A percentile compares a stretch with the other conserved stretches of the same genome.
phyloP scores from a whole-genome alignment of 2,797 vertebrate species.

The Halcyon leucocephala region DNA sequence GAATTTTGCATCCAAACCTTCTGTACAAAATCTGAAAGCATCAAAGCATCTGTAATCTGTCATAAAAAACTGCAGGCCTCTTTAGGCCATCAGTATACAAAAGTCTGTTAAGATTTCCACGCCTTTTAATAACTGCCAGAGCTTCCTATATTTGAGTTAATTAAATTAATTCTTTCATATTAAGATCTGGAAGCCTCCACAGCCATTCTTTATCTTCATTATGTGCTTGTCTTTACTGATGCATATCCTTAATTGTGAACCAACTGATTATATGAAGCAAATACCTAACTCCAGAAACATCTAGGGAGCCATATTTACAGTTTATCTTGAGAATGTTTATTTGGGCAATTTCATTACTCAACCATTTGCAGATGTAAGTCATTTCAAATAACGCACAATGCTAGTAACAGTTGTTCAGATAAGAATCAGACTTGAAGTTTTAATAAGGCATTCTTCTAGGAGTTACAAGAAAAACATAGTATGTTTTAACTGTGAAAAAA shows the following conservation, averaged over 20 bases:
- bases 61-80: neutral
- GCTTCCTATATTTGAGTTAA: slow-evolving; percentile 39
- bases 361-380: neutral
- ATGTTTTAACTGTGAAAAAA: neutral
- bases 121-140: slow-evolving; percentile 41
- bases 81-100: neutral
- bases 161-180: slow-evolving; percentile 51
- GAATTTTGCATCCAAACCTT: neutral
- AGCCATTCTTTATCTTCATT: slow-evolving; percentile 52
- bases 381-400: neutral
- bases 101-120: slow-evolving; percentile 14
- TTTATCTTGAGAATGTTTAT: neutral
- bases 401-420: neutral
- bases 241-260: slow-evolving; percentile 11
- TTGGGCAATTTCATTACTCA: neutral
- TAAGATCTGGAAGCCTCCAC: slow-evolving; percentile 9
- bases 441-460: neutral
- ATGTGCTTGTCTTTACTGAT: slow-evolving; percentile 27
- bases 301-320: neutral
- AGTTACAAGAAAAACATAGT: neutral
- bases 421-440: neutral
- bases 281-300: neutral
- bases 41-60: neutral
- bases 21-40: neutral
- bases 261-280: slow-evolving; percentile 11